Base-by-base conservation (phyloP, 2,113 vertebrate genomes). In the Elachura formosa region DNA sequence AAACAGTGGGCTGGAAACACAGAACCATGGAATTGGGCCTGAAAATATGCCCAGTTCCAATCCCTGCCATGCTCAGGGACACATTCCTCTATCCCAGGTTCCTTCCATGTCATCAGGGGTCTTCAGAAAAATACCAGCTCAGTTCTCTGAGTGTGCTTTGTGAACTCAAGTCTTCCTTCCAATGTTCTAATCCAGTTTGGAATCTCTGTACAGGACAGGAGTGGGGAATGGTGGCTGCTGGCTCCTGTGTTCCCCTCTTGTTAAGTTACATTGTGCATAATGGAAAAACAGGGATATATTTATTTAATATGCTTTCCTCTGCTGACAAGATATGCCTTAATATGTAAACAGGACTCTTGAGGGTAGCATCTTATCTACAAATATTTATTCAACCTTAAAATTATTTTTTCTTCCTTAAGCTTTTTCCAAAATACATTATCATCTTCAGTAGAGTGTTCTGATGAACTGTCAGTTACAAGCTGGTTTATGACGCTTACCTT, bases 401-500 rank as follows among this genome's bases (percentile, higher is more conserved):
- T 69, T 28, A 6, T 40, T 91, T 38, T 67, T 75, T 72, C 46
- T 78, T 63, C 40, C 24, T 62, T 51, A 80, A 85, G 55, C 28
- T 28, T 93, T 90, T 94, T 68, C 45, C 49, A 76, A 52, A 67
- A 13, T 51, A n/a, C 41, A 41, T 41, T 74, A 28, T 67, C 29
- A 31, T 77, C 73, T 83, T 87, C 58, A 75, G 29, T 6, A 11
- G 23, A 12, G 3, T 9, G 33, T 69, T 81, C 62, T 92, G 80
- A 79, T 43, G 41, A 73, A 81, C 61, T 94, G 84, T 84, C 89
- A 90, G 52, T 72, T 91, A 87, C 79, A 80, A 79, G 62, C 63
- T 87, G 74, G 48, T 84, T 90, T 86, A 29, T 71, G 33, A 34
- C 26, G 38, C 61, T 78, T 91, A 85, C 64, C 61, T 91, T 91